Base-by-base conservation (phyloP, 2,888 invertebrate species). In the Lissocephala sabroskyi region DNA sequence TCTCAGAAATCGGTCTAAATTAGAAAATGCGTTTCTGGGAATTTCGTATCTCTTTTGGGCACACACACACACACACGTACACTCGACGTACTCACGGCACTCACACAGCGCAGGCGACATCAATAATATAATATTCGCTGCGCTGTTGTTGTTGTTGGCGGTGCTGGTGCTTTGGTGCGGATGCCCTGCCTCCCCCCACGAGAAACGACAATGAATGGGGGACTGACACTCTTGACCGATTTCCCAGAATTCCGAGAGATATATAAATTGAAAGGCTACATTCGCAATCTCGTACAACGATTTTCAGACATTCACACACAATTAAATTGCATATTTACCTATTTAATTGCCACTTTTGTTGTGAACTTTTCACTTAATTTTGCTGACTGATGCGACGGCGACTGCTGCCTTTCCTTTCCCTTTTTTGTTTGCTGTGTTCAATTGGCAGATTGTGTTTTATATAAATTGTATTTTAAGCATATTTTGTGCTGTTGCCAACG, bases 21-120 rank as follows among this genome's bases (percentile, higher is more conserved):
- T 80, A 81, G 81, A 80, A 71, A 80, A 80, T 81, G 80, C 78
- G 82, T 79, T 80, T 80, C 80, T 80, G 66, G 81, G 80, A 80
- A 80, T 71, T 80, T 71, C 56, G 76, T 74, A 58, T 61, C 66
- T 76, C 70, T 73, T 76, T 78, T 78, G 59, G 78, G 75, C 63
- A 55, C 63, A 73, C 59, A 62, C 57, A 54, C 26, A 44, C 30
- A 40, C 35, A 11, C 32, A 55, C 37, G 55, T 42, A 51, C 42
- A 42, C n/a, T n/a, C n/a, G n/a, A n/a, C n/a, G n/a, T n/a, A n/a
- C n/a, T n/a, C n/a, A n/a, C n/a, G n/a, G n/a, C n/a, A n/a, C n/a
- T n/a, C n/a, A n/a, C 41, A 56, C 73, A 43, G 39, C 64, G 57
- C 59, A 64, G n/a, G 59, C 53, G 58, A 52, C 50, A 43, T 48